Conservation (phyloP, 1,140 invertebrate genomes). For the Galleria mellonella region DNA sequence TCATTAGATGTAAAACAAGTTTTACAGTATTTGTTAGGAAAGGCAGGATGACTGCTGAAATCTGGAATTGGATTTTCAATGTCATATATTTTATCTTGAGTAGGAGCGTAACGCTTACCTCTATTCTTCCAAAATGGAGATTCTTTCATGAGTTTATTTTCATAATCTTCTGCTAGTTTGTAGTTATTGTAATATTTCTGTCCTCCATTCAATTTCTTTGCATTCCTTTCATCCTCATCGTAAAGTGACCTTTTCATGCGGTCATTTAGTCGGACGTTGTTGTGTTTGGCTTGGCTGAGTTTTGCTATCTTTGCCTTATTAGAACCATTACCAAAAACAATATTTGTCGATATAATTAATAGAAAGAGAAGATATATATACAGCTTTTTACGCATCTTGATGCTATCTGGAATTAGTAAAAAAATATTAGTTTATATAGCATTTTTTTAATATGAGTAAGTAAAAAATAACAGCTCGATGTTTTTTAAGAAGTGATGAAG, state of each 20-base stretch:
- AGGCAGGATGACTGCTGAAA: too few species aligned
- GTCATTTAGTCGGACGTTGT: constrained; percentile 11
- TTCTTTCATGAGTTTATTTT: constrained; percentile 26
- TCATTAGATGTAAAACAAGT: not conserved
- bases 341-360: constrained; percentile 31
- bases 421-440: too few species aligned
- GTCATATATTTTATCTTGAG: constrained; percentile 16
- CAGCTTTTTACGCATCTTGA: constrained; percentile 38
- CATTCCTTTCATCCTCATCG: constrained; percentile 12
- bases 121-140: constrained; percentile 52
- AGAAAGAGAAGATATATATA: constrained; percentile 23
- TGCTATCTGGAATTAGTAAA: constrained; percentile 30
- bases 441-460: too few species aligned
- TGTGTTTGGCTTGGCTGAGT: constrained; percentile 20
- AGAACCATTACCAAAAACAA: constrained; percentile 32
- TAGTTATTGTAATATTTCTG: not conserved
- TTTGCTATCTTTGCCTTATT: constrained; percentile 39
- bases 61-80: not conserved
- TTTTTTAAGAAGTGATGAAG: too few species aligned
- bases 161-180: constrained; percentile 13
- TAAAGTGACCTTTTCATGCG: constrained; percentile 35
- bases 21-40: not conserved
- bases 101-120: constrained; percentile 42
- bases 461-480: too few species aligned
- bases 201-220: too few species aligned